A percentile compares a stretch with the other conserved stretches of the same genome.
These are phyloP conservation scores for Psammodynastes pulverulentus DNA, from an alignment of 2,113 vertebrate species.

Conservation along the genomic window DNA sequence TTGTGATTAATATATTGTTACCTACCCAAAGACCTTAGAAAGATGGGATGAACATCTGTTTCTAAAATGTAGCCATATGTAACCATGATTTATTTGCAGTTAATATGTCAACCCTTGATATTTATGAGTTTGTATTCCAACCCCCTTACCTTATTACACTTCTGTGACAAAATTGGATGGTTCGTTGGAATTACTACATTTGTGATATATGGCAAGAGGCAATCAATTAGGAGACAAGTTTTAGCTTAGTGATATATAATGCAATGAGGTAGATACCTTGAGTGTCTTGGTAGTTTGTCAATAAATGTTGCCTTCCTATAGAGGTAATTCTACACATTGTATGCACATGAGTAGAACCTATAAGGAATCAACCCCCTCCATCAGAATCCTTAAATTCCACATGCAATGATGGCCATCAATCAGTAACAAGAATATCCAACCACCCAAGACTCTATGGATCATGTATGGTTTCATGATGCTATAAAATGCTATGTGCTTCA, in stretches of 20 bases:
- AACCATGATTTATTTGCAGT: not conserved
- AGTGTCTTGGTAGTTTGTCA: not conserved
- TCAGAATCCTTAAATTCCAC: not conserved
- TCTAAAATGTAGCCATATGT: not conserved
- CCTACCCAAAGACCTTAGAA: not conserved
- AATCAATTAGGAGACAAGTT: not conserved
- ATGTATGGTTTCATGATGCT: conserved; percentile 9
- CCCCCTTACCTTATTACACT: not conserved
- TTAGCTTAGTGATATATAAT: not conserved
- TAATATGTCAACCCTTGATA: not conserved
- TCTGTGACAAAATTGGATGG: not conserved
- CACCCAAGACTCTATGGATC: conserved; percentile 9
- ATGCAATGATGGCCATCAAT: not conserved
- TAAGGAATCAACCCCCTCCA: not conserved
- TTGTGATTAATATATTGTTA: not conserved
- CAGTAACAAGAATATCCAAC: not conserved
- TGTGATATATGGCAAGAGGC: not conserved
- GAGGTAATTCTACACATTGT: not conserved
- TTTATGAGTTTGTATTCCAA: not conserved
- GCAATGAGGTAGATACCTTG: not conserved
- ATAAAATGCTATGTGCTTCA: conserved; percentile 15
- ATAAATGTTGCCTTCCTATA: not conserved
- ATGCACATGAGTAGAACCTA: not conserved
- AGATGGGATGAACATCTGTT: not conserved
- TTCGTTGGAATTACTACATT: not conserved